These are phyloP conservation scores for Eupsittula cactorum DNA, from an alignment of 2,113 vertebrate genomes.

Conservation along the genomic window DNA sequence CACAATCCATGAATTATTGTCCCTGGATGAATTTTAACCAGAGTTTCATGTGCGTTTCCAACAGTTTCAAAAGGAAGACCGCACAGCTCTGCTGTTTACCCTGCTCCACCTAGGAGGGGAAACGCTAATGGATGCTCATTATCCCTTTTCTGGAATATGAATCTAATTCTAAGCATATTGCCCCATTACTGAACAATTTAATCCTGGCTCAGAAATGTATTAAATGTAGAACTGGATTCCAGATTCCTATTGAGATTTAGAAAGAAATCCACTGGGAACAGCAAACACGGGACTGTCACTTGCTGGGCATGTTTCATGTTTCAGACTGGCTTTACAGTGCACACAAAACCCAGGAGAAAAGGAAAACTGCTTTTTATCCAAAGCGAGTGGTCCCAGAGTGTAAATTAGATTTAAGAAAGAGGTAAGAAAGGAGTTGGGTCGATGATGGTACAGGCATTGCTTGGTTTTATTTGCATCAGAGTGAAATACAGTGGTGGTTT, in stretches of 20 bases:
- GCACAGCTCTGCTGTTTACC: not conserved
- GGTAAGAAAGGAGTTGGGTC: not conserved
- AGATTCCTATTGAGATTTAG: not conserved
- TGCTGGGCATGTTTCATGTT: not conserved
- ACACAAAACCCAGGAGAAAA: not conserved
- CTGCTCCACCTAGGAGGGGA: not conserved
- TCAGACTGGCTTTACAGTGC: not conserved
- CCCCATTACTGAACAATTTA: not conserved
- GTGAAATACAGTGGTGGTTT: not conserved
- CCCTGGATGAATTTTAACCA: not conserved
- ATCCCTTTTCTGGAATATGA: not conserved
- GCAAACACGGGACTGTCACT: not conserved
- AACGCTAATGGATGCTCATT: not conserved
- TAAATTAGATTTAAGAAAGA: not conserved
- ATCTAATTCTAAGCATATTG: not conserved
- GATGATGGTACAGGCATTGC: not conserved
- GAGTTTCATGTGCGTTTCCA: fast-evolving
- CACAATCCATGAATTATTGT: not conserved
- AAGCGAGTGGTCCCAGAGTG: not conserved
- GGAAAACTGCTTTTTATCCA: not conserved
- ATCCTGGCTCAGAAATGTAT: constrained; percentile 14
- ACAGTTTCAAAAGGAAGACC: not conserved
- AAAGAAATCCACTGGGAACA: not conserved
- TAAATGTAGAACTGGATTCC: not conserved
- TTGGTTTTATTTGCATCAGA: not conserved